Evolutionary conservation across 37 sponge, comb jelly and placozoan species (phyloP), one percentile per base, ranked within the genome.

Genomic region (Mnemiopsis leidyi): DNA sequence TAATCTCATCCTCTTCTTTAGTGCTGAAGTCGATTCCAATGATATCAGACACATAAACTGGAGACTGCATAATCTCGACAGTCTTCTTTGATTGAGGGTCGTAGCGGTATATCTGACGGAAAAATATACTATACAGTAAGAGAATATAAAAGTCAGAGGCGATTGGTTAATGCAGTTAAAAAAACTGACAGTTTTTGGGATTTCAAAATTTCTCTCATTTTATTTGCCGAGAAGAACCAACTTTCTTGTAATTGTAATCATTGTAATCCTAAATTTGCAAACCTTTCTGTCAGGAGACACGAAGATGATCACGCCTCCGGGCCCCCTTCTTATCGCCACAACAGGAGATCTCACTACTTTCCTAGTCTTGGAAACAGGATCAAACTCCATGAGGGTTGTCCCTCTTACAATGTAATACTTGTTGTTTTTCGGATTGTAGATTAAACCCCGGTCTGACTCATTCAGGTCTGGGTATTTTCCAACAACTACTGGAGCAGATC

Each of bases 321-420:
- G 75, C 5, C 30, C 75, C n/a, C 25, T 71, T 5, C 30, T 2
- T n/a, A 28, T 25, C 20, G 30, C 75, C 25, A 71, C 30, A 5
- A 71, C 75, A 71, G 75, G 75, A 71, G 75, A 71, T 25, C 75
- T 71, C n/a, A 71, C 30, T 25, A 71, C 75, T 25, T 71, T 71
- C 75, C 30, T 28, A n/a, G 3, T 71, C 75, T 71, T 71, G 75
- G 75, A 23, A 23, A 7, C 30, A 28, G 75, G 75, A 71, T 71
- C 75, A 71, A 71, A 71, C 75, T 71, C 75, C 75, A 71, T n/a
- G n/a, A 71, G 75, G 3, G 30, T 71, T 13, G 30, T 71, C 20
- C 75, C 75, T 29, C 75, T n/a, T 5, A 71, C 30, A 24, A 71
- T 29, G 75, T 71, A 71, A 24, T 71, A 71, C 20, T 71, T 71